Evolutionary conservation across 2,113 vertebrate species (phyloP), one percentile per base, ranked within the genome.

Genomic region (Leptobrachium leishanense): DNA sequence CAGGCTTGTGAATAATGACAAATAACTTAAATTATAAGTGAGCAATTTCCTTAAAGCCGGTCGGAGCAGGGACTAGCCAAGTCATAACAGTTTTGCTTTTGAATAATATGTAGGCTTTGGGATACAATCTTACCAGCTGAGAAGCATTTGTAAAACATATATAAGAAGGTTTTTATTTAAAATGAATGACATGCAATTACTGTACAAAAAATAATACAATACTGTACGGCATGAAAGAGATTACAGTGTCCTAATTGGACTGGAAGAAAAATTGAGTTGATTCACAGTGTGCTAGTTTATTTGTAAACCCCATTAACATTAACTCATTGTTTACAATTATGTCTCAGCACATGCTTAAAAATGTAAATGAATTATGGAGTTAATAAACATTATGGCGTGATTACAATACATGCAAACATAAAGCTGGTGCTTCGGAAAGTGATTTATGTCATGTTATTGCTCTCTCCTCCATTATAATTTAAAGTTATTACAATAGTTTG

Each of bases 251-350:
- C 40, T 68, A 43, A 68, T 15, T 43, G 3, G 67, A 68, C 15
- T 68, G 41, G 13, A 42, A 68, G 6, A 6, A 68, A 3, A 43
- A 13, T 31, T 6, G 41, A 5, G 42, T 15, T 15, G 67, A 68
- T 42, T 43, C 44, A 7, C 67, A 68, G 67, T 15, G 40, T 43
- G 41, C 10, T 39, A 68, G 40, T 66, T 11, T 43, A 44, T 44
- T 68, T 42, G 13, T 15, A 68, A 68, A 68, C 43, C 15, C 41
- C 43, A 42, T 67, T 67, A 67, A 42, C 31, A 40, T 67, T 67
- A 68, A 68, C 41, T 68, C 41, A 68, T 68, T 68, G 67, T 43
- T 68, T 68, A 68, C 41, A 68, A 68, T 68, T 68, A 68, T 68
- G 40, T 12, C 67, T 43, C 67, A 43, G 12, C 2, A 43, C 39